A percentile compares a stretch with the other conserved stretches of the same genome.
Evolutionary conservation across 2,113 vertebrate genomes (phyloP).

Genomic region (Apodemus sylvaticus): DNA sequence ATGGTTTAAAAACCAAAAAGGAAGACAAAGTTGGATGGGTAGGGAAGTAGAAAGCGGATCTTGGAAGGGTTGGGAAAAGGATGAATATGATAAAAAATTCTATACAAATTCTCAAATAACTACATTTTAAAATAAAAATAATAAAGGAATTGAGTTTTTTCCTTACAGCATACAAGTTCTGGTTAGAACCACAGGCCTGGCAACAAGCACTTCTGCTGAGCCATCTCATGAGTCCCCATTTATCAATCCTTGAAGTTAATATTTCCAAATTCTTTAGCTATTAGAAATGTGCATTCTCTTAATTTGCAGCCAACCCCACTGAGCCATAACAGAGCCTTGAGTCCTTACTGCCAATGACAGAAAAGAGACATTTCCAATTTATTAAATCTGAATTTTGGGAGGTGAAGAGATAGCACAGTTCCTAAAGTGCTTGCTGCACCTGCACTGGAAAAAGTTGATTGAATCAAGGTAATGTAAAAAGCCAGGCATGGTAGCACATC

Average conservation of each 20-base stretch:
- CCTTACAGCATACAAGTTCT: not conserved
- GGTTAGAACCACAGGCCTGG: not conserved
- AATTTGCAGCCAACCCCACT: not conserved
- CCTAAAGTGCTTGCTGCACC: too few relatives aligned
- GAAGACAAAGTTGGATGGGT: not conserved
- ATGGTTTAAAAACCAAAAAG: not conserved
- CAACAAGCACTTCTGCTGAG: not conserved
- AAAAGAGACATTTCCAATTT: not conserved
- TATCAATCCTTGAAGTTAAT: not conserved
- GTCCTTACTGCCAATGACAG: not conserved
- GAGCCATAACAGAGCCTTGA: not conserved
- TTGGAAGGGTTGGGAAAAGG: not conserved
- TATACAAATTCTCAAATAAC: not conserved
- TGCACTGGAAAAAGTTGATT: not conserved
- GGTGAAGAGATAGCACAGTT: not conserved
- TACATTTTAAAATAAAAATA: not conserved
- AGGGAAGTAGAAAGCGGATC: not conserved
- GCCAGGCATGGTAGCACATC: not conserved
- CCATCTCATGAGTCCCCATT: too few relatives aligned
- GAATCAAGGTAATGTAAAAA: not conserved
- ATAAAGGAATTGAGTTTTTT: not conserved
- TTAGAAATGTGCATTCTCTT: not conserved
- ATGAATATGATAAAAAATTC: not conserved
- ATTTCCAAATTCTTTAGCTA: not conserved
- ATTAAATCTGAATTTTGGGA: not conserved